Conservation (phyloP, 2,797 vertebrate genomes). For the Momotus momota region DNA sequence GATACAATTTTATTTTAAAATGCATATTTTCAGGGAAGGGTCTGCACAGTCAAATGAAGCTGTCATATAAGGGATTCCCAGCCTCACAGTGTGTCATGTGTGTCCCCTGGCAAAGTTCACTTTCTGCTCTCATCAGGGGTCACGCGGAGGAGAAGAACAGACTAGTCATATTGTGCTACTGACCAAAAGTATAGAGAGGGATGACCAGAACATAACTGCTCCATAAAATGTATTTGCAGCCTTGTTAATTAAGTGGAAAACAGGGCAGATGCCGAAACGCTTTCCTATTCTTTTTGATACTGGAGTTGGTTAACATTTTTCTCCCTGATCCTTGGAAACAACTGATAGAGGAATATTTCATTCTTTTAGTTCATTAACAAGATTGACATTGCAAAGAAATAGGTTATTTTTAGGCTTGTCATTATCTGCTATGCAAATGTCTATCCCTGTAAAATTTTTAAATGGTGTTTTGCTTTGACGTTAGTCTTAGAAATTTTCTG, state of each 20-base stretch:
- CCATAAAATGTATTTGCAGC: neutral
- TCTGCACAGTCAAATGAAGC: neutral
- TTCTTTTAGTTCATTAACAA: slow-evolving; percentile 1
- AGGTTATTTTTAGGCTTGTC: slow-evolving; percentile 4
- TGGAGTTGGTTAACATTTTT: neutral
- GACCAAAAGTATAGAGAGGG: neutral
- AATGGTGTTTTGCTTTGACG: neutral
- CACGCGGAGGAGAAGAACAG: neutral
- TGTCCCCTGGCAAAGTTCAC: neutral
- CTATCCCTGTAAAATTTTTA: neutral
- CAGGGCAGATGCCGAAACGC: neutral
- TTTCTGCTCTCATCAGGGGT: neutral
- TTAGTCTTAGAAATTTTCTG: neutral
- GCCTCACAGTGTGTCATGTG: neutral
- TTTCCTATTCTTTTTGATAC: neutral
- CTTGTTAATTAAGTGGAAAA: neutral
- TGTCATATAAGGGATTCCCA: neutral
- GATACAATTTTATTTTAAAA: neutral
- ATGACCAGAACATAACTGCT: neutral
- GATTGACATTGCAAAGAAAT: slow-evolving; percentile 8
- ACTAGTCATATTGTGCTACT: neutral
- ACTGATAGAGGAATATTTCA: neutral
- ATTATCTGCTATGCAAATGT: neutral
- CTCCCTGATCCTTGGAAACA: neutral
- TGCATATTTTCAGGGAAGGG: neutral